These are phyloP conservation scores for Pogonus chalceus DNA, from an alignment of 1,140 invertebrate genomes.

Conservation along the genomic window DNA sequence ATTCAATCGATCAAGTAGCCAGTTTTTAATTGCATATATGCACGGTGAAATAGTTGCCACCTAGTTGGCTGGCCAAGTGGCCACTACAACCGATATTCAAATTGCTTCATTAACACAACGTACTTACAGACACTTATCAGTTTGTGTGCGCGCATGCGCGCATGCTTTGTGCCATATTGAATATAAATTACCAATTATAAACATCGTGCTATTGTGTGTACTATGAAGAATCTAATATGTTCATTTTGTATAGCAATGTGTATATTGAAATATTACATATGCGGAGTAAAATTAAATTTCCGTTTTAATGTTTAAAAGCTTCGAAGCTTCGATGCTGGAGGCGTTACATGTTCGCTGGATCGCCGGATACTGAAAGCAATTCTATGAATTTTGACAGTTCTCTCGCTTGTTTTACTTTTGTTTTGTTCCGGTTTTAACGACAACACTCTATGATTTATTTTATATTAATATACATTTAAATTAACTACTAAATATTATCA, in stretches of 20 bases:
- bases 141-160: background rate
- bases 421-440: too few relatives aligned
- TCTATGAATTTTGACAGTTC: conserved; percentile 1
- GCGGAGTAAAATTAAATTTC: background rate
- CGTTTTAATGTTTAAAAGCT: background rate
- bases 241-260: too few relatives aligned
- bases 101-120: background rate
- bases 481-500: too few relatives aligned
- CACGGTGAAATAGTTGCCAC: too few relatives aligned
- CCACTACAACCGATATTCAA: conserved; percentile 7
- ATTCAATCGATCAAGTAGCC: too few relatives aligned
- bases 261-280: conserved; percentile 3
- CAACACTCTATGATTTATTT: too few relatives aligned
- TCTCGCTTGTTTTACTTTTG: too few relatives aligned
- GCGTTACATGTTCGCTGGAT: background rate
- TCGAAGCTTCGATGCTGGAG: background rate
- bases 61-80: too few relatives aligned
- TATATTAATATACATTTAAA: too few relatives aligned
- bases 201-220: background rate
- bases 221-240: too few relatives aligned
- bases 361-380: background rate
- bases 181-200: background rate
- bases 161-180: background rate
- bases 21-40: too few relatives aligned
- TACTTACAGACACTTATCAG: background rate